Evolutionary conservation across 1,140 invertebrate species (phyloP), one percentile per base, ranked within the genome.

Genomic region (Trachymyrmex septentrionalis): DNA sequence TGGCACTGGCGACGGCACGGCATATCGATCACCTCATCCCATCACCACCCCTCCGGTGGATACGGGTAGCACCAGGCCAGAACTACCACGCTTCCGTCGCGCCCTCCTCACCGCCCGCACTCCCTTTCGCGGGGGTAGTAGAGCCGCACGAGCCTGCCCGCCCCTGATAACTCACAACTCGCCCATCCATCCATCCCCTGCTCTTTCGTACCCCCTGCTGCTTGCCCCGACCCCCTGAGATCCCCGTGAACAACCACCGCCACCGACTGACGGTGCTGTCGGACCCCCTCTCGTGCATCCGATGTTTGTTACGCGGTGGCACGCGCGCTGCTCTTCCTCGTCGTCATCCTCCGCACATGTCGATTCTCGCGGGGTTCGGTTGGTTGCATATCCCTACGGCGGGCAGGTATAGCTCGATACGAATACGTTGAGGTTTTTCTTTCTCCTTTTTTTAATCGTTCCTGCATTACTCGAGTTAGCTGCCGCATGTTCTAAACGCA

Each of bases 1-100:
- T 87, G 71, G 66, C 59, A 86, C 75, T 81, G 76, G 81, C 59
- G 64, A 85, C 87, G 87, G 86, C 81, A 88, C 61, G 81, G 81
- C 81, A 88, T 89, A 88, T 89, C 88, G 88, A 89, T 89, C 87
- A 89, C 87, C 86, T 69, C 88, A 86, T 78, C 44, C 82, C 86
- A 87, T 55, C 14, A 21, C 69, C 44, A 34, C 30, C 19, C 59
- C 19, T 7, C 53, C 53, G 44, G 34, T 84, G 48, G 61, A 64
- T 69, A 76, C 59, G 82, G 86, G 78, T 81, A 86, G 76, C 66
- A 86, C 85, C 57, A 75, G 69, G 86, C 86, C 72, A 73, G 87
- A 90, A 88, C 72, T 86, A 73, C 67, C 84, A 84, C 71, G 27
- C 34, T 71, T 78, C 61, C 48, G 53, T 69, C 72, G 61, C 34